Evolutionary conservation across 2,888 invertebrate species (phyloP), one percentile per base, ranked within the genome.

Genomic region (Abscondita cerata): DNA sequence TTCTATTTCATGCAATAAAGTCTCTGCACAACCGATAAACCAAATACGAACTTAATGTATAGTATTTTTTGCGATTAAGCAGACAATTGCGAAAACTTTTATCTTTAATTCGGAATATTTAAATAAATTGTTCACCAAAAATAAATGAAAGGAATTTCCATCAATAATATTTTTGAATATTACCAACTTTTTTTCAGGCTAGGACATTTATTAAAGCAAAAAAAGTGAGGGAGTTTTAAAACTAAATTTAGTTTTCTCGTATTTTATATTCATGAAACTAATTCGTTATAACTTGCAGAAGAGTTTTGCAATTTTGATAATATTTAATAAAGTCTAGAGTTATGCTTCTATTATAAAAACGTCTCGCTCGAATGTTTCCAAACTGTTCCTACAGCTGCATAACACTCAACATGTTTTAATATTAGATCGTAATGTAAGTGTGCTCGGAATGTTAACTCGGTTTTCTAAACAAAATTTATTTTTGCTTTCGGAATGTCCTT

Each of bases 391-490:
- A 38, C 58, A 52, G 58, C 52, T 58, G 58, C 52, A 31, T 58
- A 58, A 58, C 58, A 53, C 53, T 53, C 40, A 53, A 33, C 53
- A 53, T 52, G 59, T 53, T 60, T 60, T 58, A 62, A 62, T 58
- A 53, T 62, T 58, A 58, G 62, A 62, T 48, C 52, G 36, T 47
- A 52, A 59, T 44, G 38, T 48, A 59, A 58, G 58, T 52, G 52
- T 46, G 58, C 51, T 51, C 52, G 57, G 62, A 58, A 58, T 58
- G 52, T 53, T 57, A 57, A 62, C 58, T 53, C 52, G 50, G 53
- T 58, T 62, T 62, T 53, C 58, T 57, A 58, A 58, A 58, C 57
- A 62, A 62, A 62, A 58, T 62, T 62, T 62, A 62, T 62, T 62
- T 62, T 58, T 62, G 53, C 62, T 54, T 40, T 47, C 34, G 57